Evolutionary conservation across 2,113 vertebrate genomes (phyloP).

Genomic region (Cryptotis parvus): DNA sequence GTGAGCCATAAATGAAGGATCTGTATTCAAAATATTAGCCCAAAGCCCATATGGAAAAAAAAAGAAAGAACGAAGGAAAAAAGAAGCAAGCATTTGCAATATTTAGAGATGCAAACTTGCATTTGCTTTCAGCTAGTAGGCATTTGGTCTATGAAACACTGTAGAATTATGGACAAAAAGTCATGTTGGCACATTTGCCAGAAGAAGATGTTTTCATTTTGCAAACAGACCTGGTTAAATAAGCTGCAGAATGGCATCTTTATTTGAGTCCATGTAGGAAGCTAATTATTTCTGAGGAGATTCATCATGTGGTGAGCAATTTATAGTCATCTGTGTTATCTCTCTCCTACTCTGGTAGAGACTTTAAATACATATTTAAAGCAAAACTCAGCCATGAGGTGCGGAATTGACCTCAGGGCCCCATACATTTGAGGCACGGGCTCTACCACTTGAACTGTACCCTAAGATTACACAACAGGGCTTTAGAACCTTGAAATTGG

Average conservation of each 20-base stretch:
- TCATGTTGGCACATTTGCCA: not conserved
- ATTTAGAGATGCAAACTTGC: conserved; percentile 31
- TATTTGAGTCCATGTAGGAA: not conserved
- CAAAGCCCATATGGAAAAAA: not conserved
- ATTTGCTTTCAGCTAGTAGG: not conserved
- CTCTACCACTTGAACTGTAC: too few species aligned
- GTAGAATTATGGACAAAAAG: conserved; percentile 63
- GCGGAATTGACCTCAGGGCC: too few species aligned
- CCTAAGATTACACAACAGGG: too few species aligned
- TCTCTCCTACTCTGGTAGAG: not conserved
- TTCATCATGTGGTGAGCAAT: not conserved
- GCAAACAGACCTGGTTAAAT: not conserved
- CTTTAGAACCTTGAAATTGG: not conserved
- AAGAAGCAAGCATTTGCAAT: not conserved
- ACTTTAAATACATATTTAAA: too few species aligned
- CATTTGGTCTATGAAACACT: conserved; percentile 17
- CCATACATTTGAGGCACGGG: too few species aligned
- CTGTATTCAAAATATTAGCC: conserved; percentile 15
- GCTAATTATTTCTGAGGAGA: not conserved
- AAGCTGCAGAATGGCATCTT: not conserved
- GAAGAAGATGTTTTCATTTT: not conserved
- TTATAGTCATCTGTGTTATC: not conserved
- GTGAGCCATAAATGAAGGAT: not conserved
- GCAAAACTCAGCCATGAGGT: too few species aligned
- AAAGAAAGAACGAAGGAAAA: not conserved